Base-by-base conservation (phyloP, 2,113 vertebrate genomes). In the Crypturellus undulatus region DNA sequence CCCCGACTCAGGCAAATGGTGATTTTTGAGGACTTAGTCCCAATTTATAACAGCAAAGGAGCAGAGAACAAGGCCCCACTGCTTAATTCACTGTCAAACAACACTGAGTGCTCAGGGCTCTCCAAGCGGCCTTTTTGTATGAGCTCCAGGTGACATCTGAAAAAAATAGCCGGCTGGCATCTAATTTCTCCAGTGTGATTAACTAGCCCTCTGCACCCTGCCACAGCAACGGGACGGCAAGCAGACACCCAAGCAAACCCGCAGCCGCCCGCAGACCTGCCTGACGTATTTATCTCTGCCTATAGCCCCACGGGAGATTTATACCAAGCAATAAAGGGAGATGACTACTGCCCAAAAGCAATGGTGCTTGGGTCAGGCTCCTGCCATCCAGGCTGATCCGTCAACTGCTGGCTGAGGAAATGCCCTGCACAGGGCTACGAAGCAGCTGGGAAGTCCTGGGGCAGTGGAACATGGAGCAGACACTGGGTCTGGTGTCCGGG, bases 121-220 rank as follows among this genome's bases (percentile, higher is more conserved):
- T 79, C 0, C 0, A 42, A 79, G 67, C 73, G 73, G 86, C 89
- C 56, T 54, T 79, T 75, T 36, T 3, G 7, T 30, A 88, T 59
- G 86, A 87, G 62, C 21, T 3, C 83, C 73, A 69, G 65, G 80
- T 84, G 94, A 95, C 83, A 95, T 76, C 73, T 87, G 75, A 79
- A 77, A 91, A 92, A 89, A 43, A 17, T 3, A 0, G 54, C 73
- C 3, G 0, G 24, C 92, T 84, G 85, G 77, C 80, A 95, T 80
- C 86, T 87, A 26, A 89, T 92, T 84, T 47, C 86, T 84, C n/a
- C 75, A 82, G 59, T 59, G 65, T 90, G 87, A 94, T 95, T 94
- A 94, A 94, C 79, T 67, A 63, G 84, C 43, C 51, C 76, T 60
- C 60, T 90, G 87, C 71, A 82, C 68, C 12, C 72, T 64, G 82